Evolutionary conservation across 1,140 invertebrate genomes (phyloP).

Genomic region (Drosophila rufa): DNA sequence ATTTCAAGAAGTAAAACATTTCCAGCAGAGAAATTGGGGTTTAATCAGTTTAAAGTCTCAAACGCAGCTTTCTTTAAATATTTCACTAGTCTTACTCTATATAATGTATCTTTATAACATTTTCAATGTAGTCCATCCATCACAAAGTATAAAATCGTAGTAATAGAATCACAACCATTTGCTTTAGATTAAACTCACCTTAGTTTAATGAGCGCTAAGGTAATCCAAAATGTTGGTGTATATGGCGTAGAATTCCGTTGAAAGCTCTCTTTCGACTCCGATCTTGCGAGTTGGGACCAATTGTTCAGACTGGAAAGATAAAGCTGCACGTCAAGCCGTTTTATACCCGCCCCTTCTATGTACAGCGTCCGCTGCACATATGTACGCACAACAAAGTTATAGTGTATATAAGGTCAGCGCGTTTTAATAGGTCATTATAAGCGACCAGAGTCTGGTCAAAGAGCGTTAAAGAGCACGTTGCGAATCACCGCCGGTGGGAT

Average conservation of each 20-base stretch:
- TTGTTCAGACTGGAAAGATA: constrained; percentile 70
- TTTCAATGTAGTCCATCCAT: neutral
- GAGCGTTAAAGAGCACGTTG: constrained; percentile 41
- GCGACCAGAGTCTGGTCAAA: constrained; percentile 29
- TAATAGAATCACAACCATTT: neutral
- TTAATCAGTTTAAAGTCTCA: neutral
- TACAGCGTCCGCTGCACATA: constrained; percentile 28
- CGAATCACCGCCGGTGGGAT: constrained; percentile 18
- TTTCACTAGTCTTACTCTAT: too few relatives aligned
- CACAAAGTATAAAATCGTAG: constrained; percentile 1
- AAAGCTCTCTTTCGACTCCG: constrained; percentile 8
- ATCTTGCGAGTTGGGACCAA: constrained; percentile 44
- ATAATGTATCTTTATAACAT: neutral
- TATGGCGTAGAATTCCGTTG: constrained; percentile 15
- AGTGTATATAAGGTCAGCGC: constrained; percentile 39
- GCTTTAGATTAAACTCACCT: constrained; percentile 48
- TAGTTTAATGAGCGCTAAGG: constrained; percentile 11
- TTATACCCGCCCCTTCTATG: constrained; percentile 57
- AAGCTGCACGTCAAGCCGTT: constrained; percentile 63
- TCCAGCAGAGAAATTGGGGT: too few relatives aligned
- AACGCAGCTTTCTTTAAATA: too few relatives aligned
- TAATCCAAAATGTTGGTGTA: constrained; percentile 37
- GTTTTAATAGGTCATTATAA: constrained; percentile 58
- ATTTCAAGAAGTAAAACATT: neutral
- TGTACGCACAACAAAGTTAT: constrained; percentile 32